phyloP scores from a whole-genome alignment of 2,888 invertebrate genomes.

The Tortricodes alternella region DNA sequence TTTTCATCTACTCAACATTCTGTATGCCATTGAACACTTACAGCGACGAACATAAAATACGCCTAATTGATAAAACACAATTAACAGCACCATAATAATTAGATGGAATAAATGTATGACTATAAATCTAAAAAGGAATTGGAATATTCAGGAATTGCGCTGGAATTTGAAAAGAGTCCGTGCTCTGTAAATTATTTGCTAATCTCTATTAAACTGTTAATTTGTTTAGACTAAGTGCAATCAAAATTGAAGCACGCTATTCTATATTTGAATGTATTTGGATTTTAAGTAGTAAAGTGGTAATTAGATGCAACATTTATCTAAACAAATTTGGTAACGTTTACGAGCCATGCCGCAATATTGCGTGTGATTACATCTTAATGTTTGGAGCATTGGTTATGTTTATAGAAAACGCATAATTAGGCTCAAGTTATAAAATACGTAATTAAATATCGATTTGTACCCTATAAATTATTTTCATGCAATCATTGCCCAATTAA shows the following conservation, averaged over 20 bases:
- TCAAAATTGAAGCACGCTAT: background rate
- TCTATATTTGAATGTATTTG: constrained; percentile 56
- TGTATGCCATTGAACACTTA: constrained; percentile 35
- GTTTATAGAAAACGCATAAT: constrained; percentile 27
- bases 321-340: constrained; percentile 46
- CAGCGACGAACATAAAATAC: constrained; percentile 31
- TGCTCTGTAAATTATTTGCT: background rate
- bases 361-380: constrained; percentile 28
- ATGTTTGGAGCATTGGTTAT: constrained; percentile 19
- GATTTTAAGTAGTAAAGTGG: constrained; percentile 53
- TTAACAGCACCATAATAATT: constrained; percentile 31
- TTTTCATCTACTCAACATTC: constrained; percentile 68
- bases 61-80: constrained; percentile 32
- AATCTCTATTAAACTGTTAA: background rate
- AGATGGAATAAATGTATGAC: constrained; percentile 19
- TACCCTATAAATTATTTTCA: constrained; percentile 8
- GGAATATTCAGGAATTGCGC: background rate
- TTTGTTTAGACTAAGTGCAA: background rate
- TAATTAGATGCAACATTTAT: constrained; percentile 59
- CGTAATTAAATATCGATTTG: constrained; percentile 1
- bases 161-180: background rate
- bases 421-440: constrained; percentile 12
- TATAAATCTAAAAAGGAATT: constrained; percentile 8
- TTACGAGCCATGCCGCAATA: constrained; percentile 22
- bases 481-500: constrained; percentile 15